Conservation (phyloP, 2,113 vertebrate genomes). For the Plestiodon gilberti region DNA sequence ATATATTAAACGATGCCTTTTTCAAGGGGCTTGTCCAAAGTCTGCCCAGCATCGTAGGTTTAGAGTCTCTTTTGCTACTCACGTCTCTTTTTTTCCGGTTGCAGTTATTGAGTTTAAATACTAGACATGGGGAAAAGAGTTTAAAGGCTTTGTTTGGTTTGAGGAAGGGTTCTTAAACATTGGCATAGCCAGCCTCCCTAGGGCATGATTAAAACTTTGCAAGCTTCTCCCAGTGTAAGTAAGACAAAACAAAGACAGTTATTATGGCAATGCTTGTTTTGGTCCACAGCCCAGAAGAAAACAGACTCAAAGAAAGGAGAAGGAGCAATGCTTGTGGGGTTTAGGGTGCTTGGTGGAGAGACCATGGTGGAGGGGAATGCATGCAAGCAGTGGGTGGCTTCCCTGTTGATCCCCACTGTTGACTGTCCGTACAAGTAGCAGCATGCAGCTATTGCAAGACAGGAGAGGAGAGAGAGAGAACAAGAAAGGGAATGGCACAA, state of each 20-base stretch:
- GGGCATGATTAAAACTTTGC: slow-evolving; percentile 31
- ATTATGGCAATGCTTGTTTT: slow-evolving; percentile 29
- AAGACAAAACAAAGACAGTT: slow-evolving; percentile 34
- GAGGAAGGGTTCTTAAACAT: slow-evolving; percentile 4
- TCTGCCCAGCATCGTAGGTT: background rate
- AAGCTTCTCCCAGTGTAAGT: slow-evolving; percentile 27
- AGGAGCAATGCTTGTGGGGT: background rate
- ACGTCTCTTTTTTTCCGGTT: background rate
- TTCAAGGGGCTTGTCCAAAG: slow-evolving; percentile 10
- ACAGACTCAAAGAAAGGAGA: slow-evolving; percentile 2
- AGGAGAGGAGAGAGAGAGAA: no score
- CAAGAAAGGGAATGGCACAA: background rate
- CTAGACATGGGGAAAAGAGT: background rate
- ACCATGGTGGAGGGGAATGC: background rate
- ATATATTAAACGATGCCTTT: slow-evolving; percentile 12
- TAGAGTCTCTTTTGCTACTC: background rate
- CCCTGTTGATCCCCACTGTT: background rate
- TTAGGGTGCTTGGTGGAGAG: background rate
- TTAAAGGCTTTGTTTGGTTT: slow-evolving; percentile 23
- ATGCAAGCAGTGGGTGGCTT: background rate
- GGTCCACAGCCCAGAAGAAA: slow-evolving; percentile 18
- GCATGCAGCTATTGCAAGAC: background rate
- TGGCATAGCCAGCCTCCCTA: slow-evolving; percentile 4
- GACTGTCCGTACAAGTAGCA: background rate
- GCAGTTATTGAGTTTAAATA: slow-evolving; percentile 20